phyloP scores from a whole-genome alignment of 2,113 vertebrate species.

The Brevimyrus niger region DNA sequence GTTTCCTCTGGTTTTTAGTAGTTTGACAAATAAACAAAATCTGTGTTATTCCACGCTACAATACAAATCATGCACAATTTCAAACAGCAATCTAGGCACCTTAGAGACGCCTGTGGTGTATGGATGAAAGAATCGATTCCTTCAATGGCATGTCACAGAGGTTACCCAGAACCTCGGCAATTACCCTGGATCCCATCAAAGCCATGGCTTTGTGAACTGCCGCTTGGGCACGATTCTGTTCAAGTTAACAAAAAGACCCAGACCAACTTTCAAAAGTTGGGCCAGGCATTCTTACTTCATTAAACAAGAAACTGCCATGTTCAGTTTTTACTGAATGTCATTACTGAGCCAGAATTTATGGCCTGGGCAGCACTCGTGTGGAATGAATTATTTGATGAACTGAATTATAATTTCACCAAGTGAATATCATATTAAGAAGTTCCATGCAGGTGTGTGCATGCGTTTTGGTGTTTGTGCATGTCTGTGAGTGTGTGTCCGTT shows the following conservation, averaged over 20 bases:
- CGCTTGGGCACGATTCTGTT: background rate
- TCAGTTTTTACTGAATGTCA: background rate
- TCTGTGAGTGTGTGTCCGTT: background rate
- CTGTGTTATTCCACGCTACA: background rate
- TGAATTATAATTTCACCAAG: background rate
- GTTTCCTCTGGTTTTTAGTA: background rate
- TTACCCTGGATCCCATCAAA: background rate
- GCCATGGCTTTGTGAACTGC: background rate
- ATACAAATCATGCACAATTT: background rate
- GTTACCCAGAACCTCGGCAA: background rate
- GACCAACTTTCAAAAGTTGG: background rate
- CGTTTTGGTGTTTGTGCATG: background rate
- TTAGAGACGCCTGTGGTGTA: background rate
- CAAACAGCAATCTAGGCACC: background rate
- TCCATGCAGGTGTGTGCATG: background rate
- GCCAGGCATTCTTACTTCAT: background rate
- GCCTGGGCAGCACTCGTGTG: background rate
- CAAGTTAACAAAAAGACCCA: background rate
- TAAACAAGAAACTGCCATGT: conserved; percentile 6
- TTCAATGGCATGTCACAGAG: background rate
- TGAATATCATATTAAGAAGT: background rate
- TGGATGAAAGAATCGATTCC: background rate
- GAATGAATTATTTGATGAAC: background rate
- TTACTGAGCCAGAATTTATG: background rate
- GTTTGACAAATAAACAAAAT: background rate